phyloP scores from a whole-genome alignment of 2,888 invertebrate species.

The Ligdia adustata region DNA sequence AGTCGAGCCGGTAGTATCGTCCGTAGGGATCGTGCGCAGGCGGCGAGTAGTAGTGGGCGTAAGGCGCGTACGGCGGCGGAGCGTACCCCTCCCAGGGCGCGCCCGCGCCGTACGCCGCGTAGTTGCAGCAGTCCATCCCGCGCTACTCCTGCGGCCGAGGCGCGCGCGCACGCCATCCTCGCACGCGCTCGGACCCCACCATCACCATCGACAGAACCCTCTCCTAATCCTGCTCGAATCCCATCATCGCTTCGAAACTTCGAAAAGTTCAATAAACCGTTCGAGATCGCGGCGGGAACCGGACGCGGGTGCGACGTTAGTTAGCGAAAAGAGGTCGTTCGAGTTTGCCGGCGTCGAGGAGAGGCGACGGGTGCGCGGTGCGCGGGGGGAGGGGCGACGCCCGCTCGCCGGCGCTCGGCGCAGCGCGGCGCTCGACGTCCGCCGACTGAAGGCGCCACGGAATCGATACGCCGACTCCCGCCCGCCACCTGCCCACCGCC shows the following conservation, averaged over 20 bases:
- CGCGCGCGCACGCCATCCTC: conserved; percentile 60
- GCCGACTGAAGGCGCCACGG: conserved; percentile 80
- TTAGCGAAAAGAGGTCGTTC: conserved; percentile 81
- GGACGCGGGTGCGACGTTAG: conserved; percentile 78
- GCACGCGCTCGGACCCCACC: conserved; percentile 42
- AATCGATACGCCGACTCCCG: conserved; percentile 79
- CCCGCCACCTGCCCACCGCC: conserved; percentile 52
- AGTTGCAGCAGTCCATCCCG: conserved; percentile 80
- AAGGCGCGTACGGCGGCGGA: conserved; percentile 56
- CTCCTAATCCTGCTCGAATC: conserved; percentile 39
- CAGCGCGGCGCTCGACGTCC: conserved; percentile 82
- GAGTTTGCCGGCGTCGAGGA: conserved; percentile 76
- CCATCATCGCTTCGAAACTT: conserved; percentile 3
- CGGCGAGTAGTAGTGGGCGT: conserved; percentile 62
- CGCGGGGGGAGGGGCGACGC: conserved; percentile 65
- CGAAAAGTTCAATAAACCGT: conserved; percentile 21
- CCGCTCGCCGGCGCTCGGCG: conserved; percentile 78
- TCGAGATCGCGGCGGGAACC: conserved; percentile 67
- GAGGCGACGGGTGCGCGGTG: conserved; percentile 54
- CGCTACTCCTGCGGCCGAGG: conserved; percentile 55
- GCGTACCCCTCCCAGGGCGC: conserved; percentile 56
- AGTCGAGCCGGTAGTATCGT: conserved; percentile 77
- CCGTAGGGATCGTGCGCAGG: conserved; percentile 74
- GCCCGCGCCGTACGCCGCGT: conserved; percentile 71
- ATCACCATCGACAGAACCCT: conserved; percentile 42